Conservation (phyloP, 2,113 vertebrate species). For the Electrona antarctica region DNA sequence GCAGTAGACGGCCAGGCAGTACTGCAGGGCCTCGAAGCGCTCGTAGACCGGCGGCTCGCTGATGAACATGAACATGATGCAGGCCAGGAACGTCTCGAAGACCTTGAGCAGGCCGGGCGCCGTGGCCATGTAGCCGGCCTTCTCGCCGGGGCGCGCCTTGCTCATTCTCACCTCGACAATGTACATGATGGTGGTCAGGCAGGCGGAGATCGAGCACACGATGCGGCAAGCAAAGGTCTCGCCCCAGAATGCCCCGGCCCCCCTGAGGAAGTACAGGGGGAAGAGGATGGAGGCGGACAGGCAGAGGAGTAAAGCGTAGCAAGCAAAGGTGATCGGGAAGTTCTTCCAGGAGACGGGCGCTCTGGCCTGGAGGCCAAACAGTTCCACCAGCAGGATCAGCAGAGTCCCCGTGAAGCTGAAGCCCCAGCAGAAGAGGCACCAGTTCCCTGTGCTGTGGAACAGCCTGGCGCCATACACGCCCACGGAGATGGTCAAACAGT, state of each 20-base stretch:
- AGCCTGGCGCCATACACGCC: constrained; percentile 73
- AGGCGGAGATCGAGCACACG: constrained; percentile 83
- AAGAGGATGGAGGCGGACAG: constrained; percentile 90
- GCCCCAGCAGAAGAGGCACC: constrained; percentile 91
- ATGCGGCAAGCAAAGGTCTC: constrained; percentile 74
- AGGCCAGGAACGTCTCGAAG: constrained; percentile 89
- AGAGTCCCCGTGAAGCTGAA: constrained; percentile 86
- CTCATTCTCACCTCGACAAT: constrained; percentile 85
- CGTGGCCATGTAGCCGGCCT: constrained; percentile 90
- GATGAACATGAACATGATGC: constrained; percentile 89
- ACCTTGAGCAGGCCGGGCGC: constrained; percentile 89
- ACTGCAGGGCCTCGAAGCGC: constrained; percentile 68
- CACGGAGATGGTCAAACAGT: constrained; percentile 88
- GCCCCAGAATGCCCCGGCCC: fast-evolving
- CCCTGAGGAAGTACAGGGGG: constrained; percentile 82
- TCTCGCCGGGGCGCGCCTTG: constrained; percentile 84
- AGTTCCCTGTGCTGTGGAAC: constrained; percentile 68
- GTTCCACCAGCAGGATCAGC: constrained; percentile 84
- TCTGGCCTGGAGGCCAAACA: constrained; percentile 80
- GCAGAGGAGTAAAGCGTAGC: constrained; percentile 87
- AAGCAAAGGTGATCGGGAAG: constrained; percentile 90
- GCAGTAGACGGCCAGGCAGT: constrained; percentile 88
- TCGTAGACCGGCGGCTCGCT: constrained; percentile 73
- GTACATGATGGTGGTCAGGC: constrained; percentile 84
- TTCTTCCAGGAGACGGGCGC: constrained; percentile 89